Base-by-base conservation (phyloP, 1,140 invertebrate genomes). In the Drosophila suzukii region DNA sequence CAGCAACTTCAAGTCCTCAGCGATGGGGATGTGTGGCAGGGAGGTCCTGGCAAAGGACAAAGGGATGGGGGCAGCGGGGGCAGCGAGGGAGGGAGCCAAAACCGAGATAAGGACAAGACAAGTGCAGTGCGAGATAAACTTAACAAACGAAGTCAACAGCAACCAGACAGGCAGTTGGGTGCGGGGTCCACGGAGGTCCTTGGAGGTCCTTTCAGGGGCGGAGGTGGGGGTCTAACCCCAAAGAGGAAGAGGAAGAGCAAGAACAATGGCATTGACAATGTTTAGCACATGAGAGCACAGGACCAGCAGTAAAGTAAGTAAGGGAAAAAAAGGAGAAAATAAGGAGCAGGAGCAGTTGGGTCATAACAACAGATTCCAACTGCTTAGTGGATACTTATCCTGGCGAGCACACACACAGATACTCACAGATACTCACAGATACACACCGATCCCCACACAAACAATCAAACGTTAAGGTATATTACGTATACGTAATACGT, bases 311-410 rank as follows among this genome's bases (percentile, higher is more conserved):
- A 38, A 58, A 58, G 24, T 13, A 15, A 59, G 15, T 39, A n/a
- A 51, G 41, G 32, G 2, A 15, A 20, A 51, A 61, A 36, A 46
- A 34, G 50, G 20, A 70, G 38, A 46, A 39, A 39, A 39, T 12
- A 32, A 59, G 58, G 32, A 34, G 46, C 43, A 41, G 60, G 47
- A 60, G n/a, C 61, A 67, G 46, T 30, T 27, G 65, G 73, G 75
- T 83, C 62, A 83, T 79, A 83, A 67, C 76, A 84, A 74, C 79
- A 88, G 83, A 88, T 86, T 83, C 67, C 83, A 79, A 86, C 83
- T 86, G 83, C 83, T 86, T 88, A 88, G 83, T 79, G 67, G 83
- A 86, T 86, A 79, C 83, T 86, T 86, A 86, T 88, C 83, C 78
- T 43, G 58, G 20, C n/a, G 8, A n/a, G 12, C 34, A n/a, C 34